Evolutionary conservation across 2,888 invertebrate species (phyloP).

Genomic region (Parnassius glacialis): DNA sequence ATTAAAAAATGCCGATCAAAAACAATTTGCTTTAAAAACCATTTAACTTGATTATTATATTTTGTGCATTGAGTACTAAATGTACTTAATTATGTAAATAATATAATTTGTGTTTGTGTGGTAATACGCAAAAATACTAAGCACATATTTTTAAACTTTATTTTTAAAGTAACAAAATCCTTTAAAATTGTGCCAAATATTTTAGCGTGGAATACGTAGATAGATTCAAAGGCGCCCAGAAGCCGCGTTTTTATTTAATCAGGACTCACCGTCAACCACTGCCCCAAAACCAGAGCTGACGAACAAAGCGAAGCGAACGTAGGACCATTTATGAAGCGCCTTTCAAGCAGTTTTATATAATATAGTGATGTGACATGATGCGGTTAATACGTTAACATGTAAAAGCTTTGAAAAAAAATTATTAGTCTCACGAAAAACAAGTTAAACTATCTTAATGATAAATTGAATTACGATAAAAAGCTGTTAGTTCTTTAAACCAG

Average conservation of each 20-base stretch:
- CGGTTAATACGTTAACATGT: conserved; percentile 1
- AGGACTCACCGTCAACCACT: conserved; percentile 62
- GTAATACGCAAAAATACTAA: conserved; percentile 19
- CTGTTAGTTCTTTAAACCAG: not conserved
- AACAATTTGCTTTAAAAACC: conserved; percentile 3
- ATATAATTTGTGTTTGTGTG: conserved; percentile 22
- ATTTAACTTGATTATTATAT: not conserved
- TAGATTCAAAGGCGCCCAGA: conserved; percentile 67
- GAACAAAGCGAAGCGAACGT: conserved; percentile 32
- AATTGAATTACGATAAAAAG: not conserved
- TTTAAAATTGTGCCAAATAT: conserved; percentile 21
- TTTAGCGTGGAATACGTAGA: conserved; percentile 39
- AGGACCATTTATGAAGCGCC: not conserved
- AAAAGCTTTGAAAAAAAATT: conserved; percentile 4
- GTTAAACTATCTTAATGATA: not conserved
- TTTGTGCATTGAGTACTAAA: conserved; percentile 5
- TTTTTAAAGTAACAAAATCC: conserved; percentile 1
- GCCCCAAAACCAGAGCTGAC: conserved; percentile 37
- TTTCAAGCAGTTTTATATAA: conserved; percentile 4
- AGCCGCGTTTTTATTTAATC: conserved; percentile 49
- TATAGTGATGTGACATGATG: not conserved
- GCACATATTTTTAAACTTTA: conserved; percentile 10
- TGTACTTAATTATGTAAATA: not conserved
- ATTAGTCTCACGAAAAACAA: not conserved
- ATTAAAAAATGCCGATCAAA: conserved; percentile 1